Percentiles rank a stretch among this genome's conserved stretches.
These are phyloP conservation scores for Leptatherina wallacei DNA, from an alignment of 2,797 vertebrate species.

Conservation along the genomic window DNA sequence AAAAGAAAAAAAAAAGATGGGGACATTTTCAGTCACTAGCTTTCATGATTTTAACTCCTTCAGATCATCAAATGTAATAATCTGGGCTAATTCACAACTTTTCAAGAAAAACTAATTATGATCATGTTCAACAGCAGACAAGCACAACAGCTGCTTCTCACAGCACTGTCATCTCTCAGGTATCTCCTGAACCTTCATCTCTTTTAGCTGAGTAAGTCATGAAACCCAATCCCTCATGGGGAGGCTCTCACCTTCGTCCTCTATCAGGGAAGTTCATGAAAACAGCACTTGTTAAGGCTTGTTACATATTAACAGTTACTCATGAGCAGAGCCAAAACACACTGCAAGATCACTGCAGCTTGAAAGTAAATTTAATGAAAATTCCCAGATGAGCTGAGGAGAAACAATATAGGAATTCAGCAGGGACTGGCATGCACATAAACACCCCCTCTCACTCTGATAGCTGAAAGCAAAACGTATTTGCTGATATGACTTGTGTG, in stretches of 20 bases:
- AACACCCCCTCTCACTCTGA: neutral
- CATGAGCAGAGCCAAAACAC: constrained; percentile 10
- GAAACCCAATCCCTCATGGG: constrained; percentile 61
- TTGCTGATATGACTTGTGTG: constrained; percentile 1
- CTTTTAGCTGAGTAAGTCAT: constrained; percentile 35
- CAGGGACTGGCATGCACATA: neutral
- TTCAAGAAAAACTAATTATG: constrained; percentile 6
- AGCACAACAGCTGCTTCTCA: constrained; percentile 41
- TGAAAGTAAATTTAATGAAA: constrained; percentile 22
- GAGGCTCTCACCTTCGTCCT: constrained; percentile 49
- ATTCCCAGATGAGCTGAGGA: constrained; percentile 8
- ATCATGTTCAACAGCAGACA: constrained; percentile 11
- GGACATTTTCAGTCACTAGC: neutral
- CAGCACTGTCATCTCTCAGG: constrained; percentile 24
- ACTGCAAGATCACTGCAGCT: neutral
- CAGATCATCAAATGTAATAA: neutral
- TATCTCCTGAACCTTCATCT: constrained; percentile 35
- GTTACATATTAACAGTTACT: constrained; percentile 77
- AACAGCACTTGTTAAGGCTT: constrained; percentile 69
- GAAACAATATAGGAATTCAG: constrained; percentile 10
- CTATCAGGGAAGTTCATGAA: constrained; percentile 66
- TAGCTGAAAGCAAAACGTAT: neutral
- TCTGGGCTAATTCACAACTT: neutral
- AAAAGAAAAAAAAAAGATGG: neutral
- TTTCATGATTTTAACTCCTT: neutral